Base-by-base conservation (phyloP, 2,888 invertebrate species). In the Chalcosyrphus nemorum region DNA sequence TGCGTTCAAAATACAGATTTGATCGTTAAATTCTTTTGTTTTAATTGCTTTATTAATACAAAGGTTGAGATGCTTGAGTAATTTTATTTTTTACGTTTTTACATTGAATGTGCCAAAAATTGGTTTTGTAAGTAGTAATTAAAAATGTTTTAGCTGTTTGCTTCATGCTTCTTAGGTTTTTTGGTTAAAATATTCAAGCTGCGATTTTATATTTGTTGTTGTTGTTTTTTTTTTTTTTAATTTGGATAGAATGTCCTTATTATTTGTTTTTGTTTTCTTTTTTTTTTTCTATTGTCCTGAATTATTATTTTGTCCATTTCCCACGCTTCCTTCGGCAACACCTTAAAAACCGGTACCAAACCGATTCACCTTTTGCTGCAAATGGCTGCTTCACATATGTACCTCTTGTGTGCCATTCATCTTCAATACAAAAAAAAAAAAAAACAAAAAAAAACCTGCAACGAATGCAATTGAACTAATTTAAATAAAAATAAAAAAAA, bases 221-320 rank as follows among this genome's bases (percentile, higher is more conserved):
- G n/a, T n/a, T n/a, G n/a, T n/a, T 86, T 65, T 85, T 86, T 76
- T 86, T 32, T 32, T 32, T 68, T 70, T 77, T 86, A 82, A 77
- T 77, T 74, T 63, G 86, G 72, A 80, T 75, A 41, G 63, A 4
- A 4, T 61, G 68, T 70, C 52, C 57, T 72, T 65, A 78, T 72
- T 70, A 68, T 77, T 78, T 68, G 19, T 77, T 81, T 24, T 72
- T 63, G 63, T 71, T 43, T 78, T 66, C 56, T 65, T 29, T 57
- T 77, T 77, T 75, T 71, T 71, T 77, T 63, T 82, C 29, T 66
- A 63, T 80, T 74, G 59, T 76, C 71, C 54, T 68, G 43, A 80
- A 74, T 80, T 85, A 41, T 76, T 50, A 52, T 71, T 82, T 72
- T 82, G 65, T 75, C 59, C 80, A 75, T 75, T n/a, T 75, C 59